Base-by-base conservation (phyloP, 1,140 invertebrate genomes). In the Papilio dardanus region DNA sequence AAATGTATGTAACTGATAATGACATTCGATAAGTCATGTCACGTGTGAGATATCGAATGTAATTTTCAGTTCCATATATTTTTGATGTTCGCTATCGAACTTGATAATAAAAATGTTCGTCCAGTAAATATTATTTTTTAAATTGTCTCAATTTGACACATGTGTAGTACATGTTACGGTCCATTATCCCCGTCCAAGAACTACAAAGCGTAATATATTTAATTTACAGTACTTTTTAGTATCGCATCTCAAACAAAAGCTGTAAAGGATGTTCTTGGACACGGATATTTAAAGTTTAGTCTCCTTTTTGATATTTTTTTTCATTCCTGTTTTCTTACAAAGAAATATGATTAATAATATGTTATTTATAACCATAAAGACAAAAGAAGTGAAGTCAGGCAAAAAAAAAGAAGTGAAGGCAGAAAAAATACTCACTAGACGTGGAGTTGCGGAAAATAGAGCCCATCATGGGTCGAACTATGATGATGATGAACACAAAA, bases 181-280 rank as follows among this genome's bases (percentile, higher is more conserved):
- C 24, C 54, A 62, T 62, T 62, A 62, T 1, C 10, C 30, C 24
- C 54, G 21, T 62, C 12, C 21, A 62, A 30, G 24, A 62, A 54
- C 28, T 16, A 58, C 46, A 54, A 58, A 58, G 71, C 8, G 19
- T 40, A 71, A 10, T 46, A 35, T 73, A 50, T 28, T 21, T 46
- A 73, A 54, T 73, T 58, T 30, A 35, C n/a, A n/a, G 50, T 24
- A 73, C 24, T 73, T 19, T 73, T 21, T 21, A 19, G 46, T 50
- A n/a, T n/a, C n/a, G 14, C 16, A 50, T 31, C 28, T 37, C 71
- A 54, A 14, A 73, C 71, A 58, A 73, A 73, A 73, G 71, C 30
- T 30, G 31, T 58, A 35, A 58, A n/a, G n/a, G 46, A 71, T 40
- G 33, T 19, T 71, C 68, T 73, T 58, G 33, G 71, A 35, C n/a